Evolutionary conservation across 2,113 vertebrate species (phyloP).

Genomic region (Dolichotis patagonum): DNA sequence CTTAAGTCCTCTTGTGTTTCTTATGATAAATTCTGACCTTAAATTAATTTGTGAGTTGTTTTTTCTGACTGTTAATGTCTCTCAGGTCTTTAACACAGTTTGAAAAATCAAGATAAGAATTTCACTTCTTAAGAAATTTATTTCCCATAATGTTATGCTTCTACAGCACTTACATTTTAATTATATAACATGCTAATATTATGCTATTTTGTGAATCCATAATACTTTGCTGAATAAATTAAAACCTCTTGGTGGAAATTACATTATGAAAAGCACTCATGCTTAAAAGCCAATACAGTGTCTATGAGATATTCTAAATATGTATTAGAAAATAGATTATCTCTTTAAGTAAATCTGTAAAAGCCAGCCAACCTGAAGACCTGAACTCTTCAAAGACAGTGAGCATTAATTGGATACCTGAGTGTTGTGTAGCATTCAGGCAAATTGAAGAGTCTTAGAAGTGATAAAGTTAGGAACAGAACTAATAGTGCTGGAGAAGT

Average conservation of each 20-base stretch:
- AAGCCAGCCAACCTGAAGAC: background rate
- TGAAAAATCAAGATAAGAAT: background rate
- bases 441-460: background rate
- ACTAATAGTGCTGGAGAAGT: background rate
- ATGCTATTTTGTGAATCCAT: background rate
- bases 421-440: background rate
- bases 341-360: conserved; percentile 11
- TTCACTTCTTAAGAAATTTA: background rate
- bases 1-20: background rate
- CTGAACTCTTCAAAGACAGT: background rate
- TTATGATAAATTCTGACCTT: background rate
- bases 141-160: background rate
- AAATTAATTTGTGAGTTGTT: background rate
- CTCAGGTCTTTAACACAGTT: background rate
- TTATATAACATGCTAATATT: background rate
- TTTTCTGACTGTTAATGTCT: background rate
- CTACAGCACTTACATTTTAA: background rate
- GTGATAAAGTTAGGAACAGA: background rate
- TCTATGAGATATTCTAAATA: background rate
- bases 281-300: background rate
- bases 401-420: background rate
- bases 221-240: background rate
- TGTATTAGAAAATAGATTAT: background rate
- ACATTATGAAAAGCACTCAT: background rate
- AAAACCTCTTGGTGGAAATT: background rate